Conservation (phyloP, 2,797 vertebrate species). For the Pteronotus mesoamericanus region DNA sequence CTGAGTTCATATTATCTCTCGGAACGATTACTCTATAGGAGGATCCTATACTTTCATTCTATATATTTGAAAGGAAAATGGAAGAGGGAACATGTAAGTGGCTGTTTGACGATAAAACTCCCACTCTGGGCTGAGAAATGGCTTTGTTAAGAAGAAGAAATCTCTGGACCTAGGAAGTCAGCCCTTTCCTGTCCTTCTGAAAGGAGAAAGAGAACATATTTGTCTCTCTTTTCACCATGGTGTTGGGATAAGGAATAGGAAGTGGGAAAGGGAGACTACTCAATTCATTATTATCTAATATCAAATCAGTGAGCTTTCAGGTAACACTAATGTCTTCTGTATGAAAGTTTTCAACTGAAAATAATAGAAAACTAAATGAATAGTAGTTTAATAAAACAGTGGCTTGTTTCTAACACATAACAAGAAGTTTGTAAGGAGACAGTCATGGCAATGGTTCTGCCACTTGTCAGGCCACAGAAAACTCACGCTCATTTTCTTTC, state of each 20-base stretch:
- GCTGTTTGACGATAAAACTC: neutral
- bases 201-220: neutral
- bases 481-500: neutral
- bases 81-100: neutral
- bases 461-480: neutral
- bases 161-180: neutral
- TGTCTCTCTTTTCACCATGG: neutral
- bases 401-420: neutral
- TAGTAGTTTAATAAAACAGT: neutral
- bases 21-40: neutral
- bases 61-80: neutral
- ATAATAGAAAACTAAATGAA: neutral
- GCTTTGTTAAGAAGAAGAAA: neutral
- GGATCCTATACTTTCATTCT: neutral
- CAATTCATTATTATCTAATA: neutral
- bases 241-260: neutral
- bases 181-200: neutral
- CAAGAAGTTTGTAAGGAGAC: neutral
- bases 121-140: neutral
- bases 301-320: neutral
- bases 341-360: neutral
- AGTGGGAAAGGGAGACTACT: neutral
- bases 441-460: neutral
- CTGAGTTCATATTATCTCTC: neutral
- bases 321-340: neutral